Evolutionary conservation across 2,113 vertebrate species (phyloP).

Genomic region (Paradoxurus hermaphroditus): DNA sequence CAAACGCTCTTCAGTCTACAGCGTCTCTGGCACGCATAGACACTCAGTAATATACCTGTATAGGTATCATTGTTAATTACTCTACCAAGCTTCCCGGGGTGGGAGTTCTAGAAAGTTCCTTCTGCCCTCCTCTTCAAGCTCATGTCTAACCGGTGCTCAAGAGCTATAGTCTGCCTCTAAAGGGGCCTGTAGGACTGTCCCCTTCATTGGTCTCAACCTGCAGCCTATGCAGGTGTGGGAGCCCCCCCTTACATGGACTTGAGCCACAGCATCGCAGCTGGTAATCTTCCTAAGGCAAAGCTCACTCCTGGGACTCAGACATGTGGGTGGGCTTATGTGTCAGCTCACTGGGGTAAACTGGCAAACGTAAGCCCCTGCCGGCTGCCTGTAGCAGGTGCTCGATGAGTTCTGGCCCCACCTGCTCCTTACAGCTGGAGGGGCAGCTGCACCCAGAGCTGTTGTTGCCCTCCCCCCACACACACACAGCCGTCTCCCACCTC

Average conservation of each 20-base stretch:
- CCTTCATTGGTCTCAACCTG: neutral
- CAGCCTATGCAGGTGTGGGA: neutral
- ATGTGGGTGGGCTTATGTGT: neutral
- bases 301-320: neutral
- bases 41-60: neutral
- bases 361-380: too few species aligned
- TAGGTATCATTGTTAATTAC: neutral
- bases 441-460: neutral
- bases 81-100: neutral
- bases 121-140: too few species aligned
- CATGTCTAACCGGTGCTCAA: neutral
- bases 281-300: neutral
- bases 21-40: rapidly evolving
- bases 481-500: neutral
- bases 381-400: neutral
- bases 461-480: rapidly evolving
- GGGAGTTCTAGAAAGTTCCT: neutral
- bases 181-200: neutral
- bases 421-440: neutral
- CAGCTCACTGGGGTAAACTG: neutral
- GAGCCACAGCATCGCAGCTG: too few species aligned
- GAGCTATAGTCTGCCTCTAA: neutral
- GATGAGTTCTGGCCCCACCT: too few species aligned
- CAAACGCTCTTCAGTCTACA: neutral
- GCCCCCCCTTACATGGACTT: rapidly evolving